phyloP scores from a whole-genome alignment of 2,888 invertebrate genomes.

The Parelbella ahira region DNA sequence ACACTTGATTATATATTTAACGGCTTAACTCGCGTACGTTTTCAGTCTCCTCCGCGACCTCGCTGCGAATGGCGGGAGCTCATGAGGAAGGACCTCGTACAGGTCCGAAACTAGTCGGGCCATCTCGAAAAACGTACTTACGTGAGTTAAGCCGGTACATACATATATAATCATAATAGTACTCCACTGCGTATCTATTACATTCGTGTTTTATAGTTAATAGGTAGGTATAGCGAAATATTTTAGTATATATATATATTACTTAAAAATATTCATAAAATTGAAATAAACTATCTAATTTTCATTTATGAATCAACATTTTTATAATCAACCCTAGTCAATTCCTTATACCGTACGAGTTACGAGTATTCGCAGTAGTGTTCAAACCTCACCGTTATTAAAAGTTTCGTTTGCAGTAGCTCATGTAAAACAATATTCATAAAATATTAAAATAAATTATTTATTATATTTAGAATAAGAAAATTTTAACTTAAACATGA shows the following conservation, averaged over 20 bases:
- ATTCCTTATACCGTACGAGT: conserved; percentile 49
- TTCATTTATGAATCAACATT: conserved; percentile 30
- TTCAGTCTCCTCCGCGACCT: too few relatives aligned
- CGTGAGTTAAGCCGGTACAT: too few relatives aligned
- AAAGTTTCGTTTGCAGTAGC: not conserved
- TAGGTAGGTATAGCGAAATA: too few relatives aligned
- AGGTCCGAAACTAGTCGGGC: too few relatives aligned
- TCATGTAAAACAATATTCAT: conserved; percentile 18
- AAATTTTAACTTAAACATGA: conserved; percentile 70
- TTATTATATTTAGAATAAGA: conserved; percentile 13
- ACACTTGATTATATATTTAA: too few relatives aligned
- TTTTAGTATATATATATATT: too few relatives aligned
- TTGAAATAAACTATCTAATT: conserved; percentile 34
- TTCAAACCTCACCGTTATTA: not conserved
- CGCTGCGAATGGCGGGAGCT: too few relatives aligned
- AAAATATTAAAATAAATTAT: conserved; percentile 21
- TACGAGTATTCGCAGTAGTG: not conserved
- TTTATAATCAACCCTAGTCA: conserved; percentile 46
- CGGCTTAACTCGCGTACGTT: too few relatives aligned
- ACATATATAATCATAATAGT: too few relatives aligned
- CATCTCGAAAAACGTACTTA: too few relatives aligned
- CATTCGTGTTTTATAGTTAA: conserved; percentile 32
- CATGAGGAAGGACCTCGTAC: too few relatives aligned
- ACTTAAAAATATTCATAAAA: too few relatives aligned
- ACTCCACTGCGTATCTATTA: conserved; percentile 27